These are phyloP conservation scores for Spilogale gracilis DNA, from an alignment of 2,113 vertebrate genomes.

Conservation along the genomic window DNA sequence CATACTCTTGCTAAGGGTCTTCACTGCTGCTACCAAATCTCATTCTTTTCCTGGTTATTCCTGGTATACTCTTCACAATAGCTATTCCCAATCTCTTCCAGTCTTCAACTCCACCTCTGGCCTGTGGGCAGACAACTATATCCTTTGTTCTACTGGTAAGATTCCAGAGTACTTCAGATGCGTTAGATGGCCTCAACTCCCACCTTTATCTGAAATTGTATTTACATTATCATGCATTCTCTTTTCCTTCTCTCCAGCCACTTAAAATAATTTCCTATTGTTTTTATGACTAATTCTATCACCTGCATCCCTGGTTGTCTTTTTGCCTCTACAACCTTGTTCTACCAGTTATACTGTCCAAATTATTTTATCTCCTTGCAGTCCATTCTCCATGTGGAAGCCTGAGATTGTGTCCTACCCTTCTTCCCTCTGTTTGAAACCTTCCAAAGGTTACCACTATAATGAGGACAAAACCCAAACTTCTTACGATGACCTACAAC, in stretches of 20 bases:
- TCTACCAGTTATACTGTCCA: background rate
- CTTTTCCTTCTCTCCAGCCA: background rate
- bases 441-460: background rate
- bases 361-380: background rate
- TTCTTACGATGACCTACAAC: background rate
- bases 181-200: background rate
- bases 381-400: background rate
- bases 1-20: background rate
- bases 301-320: background rate
- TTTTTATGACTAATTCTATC: constrained; percentile 17
- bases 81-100: background rate
- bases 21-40: background rate
- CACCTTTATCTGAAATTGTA: background rate
- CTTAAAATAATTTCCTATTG: background rate
- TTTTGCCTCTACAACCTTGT: background rate
- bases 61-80: background rate
- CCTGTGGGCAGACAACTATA: background rate
- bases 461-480: background rate
- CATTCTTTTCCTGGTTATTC: constrained; percentile 18
- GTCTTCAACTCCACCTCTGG: background rate
- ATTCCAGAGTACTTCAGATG: background rate
- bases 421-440: background rate
- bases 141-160: background rate
- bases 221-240: background rate
- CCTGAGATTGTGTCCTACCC: background rate